Conservation (phyloP, 2,797 vertebrate species). For the Microhierax caerulescens region DNA sequence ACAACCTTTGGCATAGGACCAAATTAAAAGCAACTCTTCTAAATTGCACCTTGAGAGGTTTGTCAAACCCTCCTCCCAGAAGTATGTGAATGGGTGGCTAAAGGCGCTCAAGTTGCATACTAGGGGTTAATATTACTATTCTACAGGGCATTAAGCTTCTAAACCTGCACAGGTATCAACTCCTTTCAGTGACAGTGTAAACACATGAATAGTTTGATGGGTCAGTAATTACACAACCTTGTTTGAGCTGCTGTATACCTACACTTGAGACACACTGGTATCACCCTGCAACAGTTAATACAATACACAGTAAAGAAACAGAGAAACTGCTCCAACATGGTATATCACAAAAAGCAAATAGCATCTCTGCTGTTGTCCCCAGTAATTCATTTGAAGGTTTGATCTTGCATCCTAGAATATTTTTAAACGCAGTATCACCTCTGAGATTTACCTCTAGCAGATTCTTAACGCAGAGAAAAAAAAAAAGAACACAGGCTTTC, state of each 20-base stretch:
- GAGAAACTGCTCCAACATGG: not conserved
- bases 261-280: not conserved
- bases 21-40: not conserved
- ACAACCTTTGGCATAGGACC: not conserved
- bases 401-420: not conserved
- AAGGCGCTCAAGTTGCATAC: not conserved
- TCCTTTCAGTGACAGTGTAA: not conserved
- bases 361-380: not conserved
- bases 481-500: not conserved
- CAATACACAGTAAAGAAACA: not conserved
- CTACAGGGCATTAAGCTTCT: not conserved
- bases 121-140: not conserved
- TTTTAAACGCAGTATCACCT: not conserved
- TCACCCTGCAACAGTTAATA: not conserved
- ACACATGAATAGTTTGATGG: not conserved
- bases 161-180: not conserved
- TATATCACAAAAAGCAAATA: not conserved
- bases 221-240: not conserved
- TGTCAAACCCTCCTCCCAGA: not conserved
- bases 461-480: not conserved
- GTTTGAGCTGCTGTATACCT: not conserved
- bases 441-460: not conserved
- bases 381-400: not conserved
- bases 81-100: not conserved
- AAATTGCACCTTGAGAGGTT: not conserved